A percentile compares a stretch with the other conserved stretches of the same genome.
Evolutionary conservation across 2,888 invertebrate genomes (phyloP).

Genomic region (Tinea pellionella): DNA sequence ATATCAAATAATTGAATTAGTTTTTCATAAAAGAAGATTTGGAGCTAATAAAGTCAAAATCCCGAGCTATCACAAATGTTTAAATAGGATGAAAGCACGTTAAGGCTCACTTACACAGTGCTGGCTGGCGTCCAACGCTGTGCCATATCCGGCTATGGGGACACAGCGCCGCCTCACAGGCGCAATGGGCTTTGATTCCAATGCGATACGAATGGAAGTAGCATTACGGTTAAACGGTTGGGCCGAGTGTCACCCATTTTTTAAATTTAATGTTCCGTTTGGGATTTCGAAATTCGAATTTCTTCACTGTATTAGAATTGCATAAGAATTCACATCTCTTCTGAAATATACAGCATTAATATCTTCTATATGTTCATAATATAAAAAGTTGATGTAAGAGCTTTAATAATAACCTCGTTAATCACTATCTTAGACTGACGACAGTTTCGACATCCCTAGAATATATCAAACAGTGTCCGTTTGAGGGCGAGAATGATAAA

Average conservation of each 20-base stretch:
- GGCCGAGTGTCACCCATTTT: background rate
- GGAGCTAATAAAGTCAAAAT: background rate
- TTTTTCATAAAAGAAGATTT: too few relatives aligned
- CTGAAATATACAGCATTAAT: too few relatives aligned
- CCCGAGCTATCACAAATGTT: background rate
- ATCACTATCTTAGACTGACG: background rate
- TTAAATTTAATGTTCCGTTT: constrained; percentile 1
- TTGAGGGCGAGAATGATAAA: constrained; percentile 2
- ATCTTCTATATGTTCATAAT: too few relatives aligned
- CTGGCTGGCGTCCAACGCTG: constrained; percentile 26
- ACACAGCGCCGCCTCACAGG: background rate
- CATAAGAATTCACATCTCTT: background rate
- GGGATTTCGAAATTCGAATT: constrained; percentile 2
- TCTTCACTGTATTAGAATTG: constrained; percentile 5
- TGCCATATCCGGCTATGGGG: constrained; percentile 1
- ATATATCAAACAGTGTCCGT: background rate
- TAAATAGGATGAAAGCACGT: background rate
- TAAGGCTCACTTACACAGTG: constrained; percentile 25
- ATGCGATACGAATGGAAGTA: constrained; percentile 2
- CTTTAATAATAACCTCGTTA: background rate
- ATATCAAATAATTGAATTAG: too few relatives aligned
- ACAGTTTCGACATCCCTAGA: background rate
- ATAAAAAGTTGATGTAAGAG: background rate
- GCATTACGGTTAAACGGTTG: constrained; percentile 1
- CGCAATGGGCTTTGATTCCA: constrained; percentile 6